Conservation (phyloP, 92 coral and sea anemone species). For the Parazoanthus atlanticus region DNA sequence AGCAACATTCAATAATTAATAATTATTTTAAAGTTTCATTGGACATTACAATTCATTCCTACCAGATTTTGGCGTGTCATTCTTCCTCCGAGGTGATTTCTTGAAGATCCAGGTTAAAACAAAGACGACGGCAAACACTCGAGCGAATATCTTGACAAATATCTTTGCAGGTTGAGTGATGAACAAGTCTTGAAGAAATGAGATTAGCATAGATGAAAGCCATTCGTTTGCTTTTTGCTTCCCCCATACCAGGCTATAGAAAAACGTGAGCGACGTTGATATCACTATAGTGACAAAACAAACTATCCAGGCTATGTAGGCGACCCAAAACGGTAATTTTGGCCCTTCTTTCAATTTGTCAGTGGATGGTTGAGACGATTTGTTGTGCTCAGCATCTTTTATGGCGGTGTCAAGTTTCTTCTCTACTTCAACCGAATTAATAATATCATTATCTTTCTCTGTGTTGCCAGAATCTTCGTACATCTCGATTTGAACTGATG, state of each 20-base stretch:
- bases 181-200: slow-evolving; percentile 21
- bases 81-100: neutral
- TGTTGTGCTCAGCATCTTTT: neutral
- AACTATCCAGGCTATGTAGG: slow-evolving; percentile 26
- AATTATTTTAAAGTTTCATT: no score
- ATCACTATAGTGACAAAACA: slow-evolving; percentile 13
- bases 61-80: neutral
- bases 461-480: neutral
- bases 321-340: slow-evolving; percentile 40
- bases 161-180: slow-evolving; percentile 19
- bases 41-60: neutral
- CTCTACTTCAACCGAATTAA: neutral
- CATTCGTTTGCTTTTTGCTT: neutral
- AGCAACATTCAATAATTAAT: neutral
- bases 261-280: slow-evolving; percentile 29
- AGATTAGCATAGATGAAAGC: slow-evolving; percentile 20
- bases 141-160: slow-evolving; percentile 12
- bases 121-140: slow-evolving; percentile 16
- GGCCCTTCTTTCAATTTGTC: neutral
- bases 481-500: neutral
- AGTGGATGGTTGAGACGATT: neutral
- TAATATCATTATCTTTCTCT: neutral
- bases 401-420: neutral
- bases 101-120: slow-evolving; percentile 2
- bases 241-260: slow-evolving; percentile 32